Conservation (phyloP, 2,888 invertebrate species). For the Criorhina ranunculi region DNA sequence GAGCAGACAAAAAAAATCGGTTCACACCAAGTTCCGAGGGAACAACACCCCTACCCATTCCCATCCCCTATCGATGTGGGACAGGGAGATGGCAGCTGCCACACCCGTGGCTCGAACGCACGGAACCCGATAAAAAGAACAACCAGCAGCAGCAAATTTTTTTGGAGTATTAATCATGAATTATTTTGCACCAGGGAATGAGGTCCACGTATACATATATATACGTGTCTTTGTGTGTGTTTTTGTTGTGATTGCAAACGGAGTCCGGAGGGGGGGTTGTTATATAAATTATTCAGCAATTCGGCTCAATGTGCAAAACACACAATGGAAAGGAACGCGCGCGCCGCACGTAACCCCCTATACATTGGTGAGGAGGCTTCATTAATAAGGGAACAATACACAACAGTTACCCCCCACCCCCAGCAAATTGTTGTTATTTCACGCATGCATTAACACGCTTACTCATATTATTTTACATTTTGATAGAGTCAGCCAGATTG, state of each 20-base stretch:
- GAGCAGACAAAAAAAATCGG: conserved; percentile 14
- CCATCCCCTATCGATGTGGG: background rate
- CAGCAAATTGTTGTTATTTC: conserved; percentile 54
- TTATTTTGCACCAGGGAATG: conserved; percentile 64
- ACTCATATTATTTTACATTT: conserved; percentile 28
- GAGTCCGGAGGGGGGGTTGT: no score
- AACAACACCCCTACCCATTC: background rate
- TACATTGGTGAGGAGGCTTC: no score
- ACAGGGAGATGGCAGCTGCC: background rate
- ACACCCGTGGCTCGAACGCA: conserved; percentile 9
- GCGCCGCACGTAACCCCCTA: conserved; percentile 7
- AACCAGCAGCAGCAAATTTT: conserved; percentile 59
- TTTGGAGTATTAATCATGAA: conserved; percentile 65
- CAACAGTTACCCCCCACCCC: no score
- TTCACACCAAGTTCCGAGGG: conserved; percentile 20
- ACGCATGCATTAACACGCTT: conserved; percentile 33
- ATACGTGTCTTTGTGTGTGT: conserved; percentile 2
- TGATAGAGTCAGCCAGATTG: conserved; percentile 34
- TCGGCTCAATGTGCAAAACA: conserved; percentile 21
- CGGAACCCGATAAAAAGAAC: conserved; percentile 51
- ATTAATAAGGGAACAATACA: conserved; percentile 47
- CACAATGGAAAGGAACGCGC: conserved; percentile 2
- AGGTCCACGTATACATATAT: conserved; percentile 12
- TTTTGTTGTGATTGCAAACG: background rate
- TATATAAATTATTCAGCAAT: conserved; percentile 59